phyloP scores from a whole-genome alignment of 2,797 vertebrate genomes.

The Macrochelys suwanniensis region DNA sequence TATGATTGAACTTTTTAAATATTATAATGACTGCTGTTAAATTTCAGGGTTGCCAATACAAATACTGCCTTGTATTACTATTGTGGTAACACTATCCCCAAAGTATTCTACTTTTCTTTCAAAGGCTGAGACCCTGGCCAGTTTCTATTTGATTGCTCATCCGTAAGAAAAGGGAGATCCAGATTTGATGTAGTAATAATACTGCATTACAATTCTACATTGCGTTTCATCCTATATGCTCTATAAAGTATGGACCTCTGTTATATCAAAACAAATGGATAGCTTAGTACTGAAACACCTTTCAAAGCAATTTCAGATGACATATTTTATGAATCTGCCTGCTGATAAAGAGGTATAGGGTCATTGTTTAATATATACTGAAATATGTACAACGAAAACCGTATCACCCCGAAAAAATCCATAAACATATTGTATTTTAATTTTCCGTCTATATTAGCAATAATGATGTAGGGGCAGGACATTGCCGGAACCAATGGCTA shows the following conservation, averaged over 20 bases:
- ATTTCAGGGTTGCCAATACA: conserved; percentile 56
- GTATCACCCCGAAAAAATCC: not conserved
- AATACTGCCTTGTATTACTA: conserved; percentile 70
- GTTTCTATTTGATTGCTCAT: conserved; percentile 66
- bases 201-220: not conserved
- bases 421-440: not conserved
- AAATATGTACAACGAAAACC: conserved; percentile 5
- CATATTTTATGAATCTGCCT: conserved; percentile 52
- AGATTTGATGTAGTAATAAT: conserved; percentile 48
- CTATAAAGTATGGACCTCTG: conserved; percentile 62
- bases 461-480: not conserved
- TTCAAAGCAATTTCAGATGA: conserved; percentile 61
- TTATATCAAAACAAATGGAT: conserved; percentile 60
- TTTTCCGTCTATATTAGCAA: not conserved
- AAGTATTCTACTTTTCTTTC: conserved; percentile 70
- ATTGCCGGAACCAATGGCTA: not conserved
- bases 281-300: conserved; percentile 28
- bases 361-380: not conserved
- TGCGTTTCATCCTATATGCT: conserved; percentile 61
- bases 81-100: conserved; percentile 38
- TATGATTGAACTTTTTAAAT: conserved; percentile 58
- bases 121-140: conserved; percentile 48
- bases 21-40: conserved; percentile 56
- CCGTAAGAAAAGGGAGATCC: conserved; percentile 38
- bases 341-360: conserved; percentile 50